Percentiles rank a stretch among this genome's conserved stretches.
Evolutionary conservation across 2,113 vertebrate species (phyloP).

Genomic region (Platichthys stellatus): DNA sequence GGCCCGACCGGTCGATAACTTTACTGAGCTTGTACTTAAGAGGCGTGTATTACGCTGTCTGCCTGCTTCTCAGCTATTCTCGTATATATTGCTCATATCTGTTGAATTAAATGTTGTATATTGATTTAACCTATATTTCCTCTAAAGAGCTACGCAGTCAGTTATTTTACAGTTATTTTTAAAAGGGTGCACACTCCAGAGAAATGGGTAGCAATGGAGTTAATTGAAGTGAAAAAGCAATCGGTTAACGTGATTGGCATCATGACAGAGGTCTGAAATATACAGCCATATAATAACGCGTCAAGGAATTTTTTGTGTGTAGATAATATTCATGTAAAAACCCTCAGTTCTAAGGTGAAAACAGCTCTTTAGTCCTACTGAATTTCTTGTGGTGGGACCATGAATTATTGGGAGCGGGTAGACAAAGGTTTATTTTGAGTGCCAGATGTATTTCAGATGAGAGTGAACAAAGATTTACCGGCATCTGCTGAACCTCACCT

Average conservation of each 20-base stretch:
- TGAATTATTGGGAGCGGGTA: background rate
- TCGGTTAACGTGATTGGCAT: background rate
- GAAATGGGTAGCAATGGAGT: too few relatives aligned
- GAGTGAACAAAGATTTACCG: constrained; percentile 19
- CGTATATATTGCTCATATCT: background rate
- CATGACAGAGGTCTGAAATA: background rate
- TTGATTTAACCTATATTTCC: too few relatives aligned
- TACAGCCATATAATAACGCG: background rate
- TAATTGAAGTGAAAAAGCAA: background rate
- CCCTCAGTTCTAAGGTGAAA: background rate
- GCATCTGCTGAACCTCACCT: background rate
- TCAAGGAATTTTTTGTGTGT: background rate
- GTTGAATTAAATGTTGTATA: too few relatives aligned
- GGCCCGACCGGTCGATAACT: constrained; percentile 30
- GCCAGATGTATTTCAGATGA: constrained; percentile 27
- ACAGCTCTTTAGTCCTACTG: too few relatives aligned
- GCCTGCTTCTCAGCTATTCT: background rate
- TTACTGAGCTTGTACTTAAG: constrained; percentile 10
- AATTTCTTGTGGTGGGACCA: too few relatives aligned
- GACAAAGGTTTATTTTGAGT: background rate
- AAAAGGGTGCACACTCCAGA: too few relatives aligned
- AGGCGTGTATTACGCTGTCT: background rate
- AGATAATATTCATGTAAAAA: background rate
- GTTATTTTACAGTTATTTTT: background rate
- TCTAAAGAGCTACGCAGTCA: too few relatives aligned